Conservation (phyloP, 2,888 invertebrate species). For the Caenorhabditis parvicauda region DNA sequence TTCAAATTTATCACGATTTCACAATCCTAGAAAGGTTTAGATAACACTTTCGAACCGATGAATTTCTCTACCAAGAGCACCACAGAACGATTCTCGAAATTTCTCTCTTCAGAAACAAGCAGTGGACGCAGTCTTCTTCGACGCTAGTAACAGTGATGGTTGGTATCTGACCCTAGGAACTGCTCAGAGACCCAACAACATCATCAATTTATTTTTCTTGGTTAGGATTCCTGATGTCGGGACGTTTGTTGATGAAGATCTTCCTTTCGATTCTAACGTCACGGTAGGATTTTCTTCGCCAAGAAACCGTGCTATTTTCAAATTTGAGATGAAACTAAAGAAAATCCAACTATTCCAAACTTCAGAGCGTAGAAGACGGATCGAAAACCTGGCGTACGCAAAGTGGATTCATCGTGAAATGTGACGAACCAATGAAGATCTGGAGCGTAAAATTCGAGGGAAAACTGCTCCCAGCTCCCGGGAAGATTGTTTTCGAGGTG, state of each 20-base stretch:
- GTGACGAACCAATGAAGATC: slow-evolving; percentile 74
- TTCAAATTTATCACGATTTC: no score
- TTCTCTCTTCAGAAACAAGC: slow-evolving; percentile 65
- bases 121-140: slow-evolving; percentile 79
- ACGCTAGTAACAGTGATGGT: slow-evolving; percentile 71
- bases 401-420: slow-evolving; percentile 73
- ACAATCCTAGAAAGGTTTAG: no score
- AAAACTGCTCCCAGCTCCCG: slow-evolving; percentile 66
- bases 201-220: slow-evolving; percentile 54
- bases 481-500: no score
- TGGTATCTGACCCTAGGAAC: slow-evolving; percentile 55
- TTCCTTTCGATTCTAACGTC: slow-evolving; percentile 49
- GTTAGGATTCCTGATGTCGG: slow-evolving; percentile 73
- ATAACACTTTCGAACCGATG: no score
- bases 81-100: no score
- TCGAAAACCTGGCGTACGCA: slow-evolving; percentile 68
- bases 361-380: slow-evolving; percentile 32
- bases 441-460: slow-evolving; percentile 76
- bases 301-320: background rate
- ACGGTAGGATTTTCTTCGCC: slow-evolving; percentile 26
- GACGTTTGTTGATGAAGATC: slow-evolving; percentile 66
- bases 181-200: slow-evolving; percentile 46
- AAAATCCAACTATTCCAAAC: slow-evolving; percentile 3
- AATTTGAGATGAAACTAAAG: background rate
- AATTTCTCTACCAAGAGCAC: no score